Evolutionary conservation across 2,797 vertebrate genomes (phyloP), one percentile per base, ranked within the genome.

Genomic region (Falco naumanni): DNA sequence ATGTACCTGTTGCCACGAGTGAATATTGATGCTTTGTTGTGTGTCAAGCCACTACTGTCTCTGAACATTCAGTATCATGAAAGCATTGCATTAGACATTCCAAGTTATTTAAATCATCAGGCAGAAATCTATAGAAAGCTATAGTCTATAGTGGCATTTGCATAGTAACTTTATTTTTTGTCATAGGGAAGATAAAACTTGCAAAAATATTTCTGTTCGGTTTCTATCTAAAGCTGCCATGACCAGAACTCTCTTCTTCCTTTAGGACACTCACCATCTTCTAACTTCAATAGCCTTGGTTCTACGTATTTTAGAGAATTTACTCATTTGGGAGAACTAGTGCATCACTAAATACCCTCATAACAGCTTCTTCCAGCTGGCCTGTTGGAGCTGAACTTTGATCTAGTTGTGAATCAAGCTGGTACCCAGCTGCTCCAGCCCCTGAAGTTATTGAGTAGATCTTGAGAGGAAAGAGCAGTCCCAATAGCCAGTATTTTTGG

Each of bases 21-120:
- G 65, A 34, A 13, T n/a, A 34, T 26, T 15, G 21, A 11, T 0
- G 0, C 33, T 81, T 11, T 48, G 64, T 8, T 75, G 13, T 70
- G 16, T 53, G 21, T 63, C 0, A 0, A 56, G n/a, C 33, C n/a
- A 20, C 69, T 75, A 1, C 31, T 2, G 3, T 59, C 57, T 68
- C 69, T 78, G 65, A 48, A 80, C 22, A 16, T 34, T 66, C 21
- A 56, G 4, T 64, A 4, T 56, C 37, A 59, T 79, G 39, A 65
- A 90, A 75, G 15, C 61, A 16, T n/a, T 87, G 81, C 45, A 63
- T 54, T 63, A 37, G 16, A 37, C 18, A 70, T 65, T 48, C 34
- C 24, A 12, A 72, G 31, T 64, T 57, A 28, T 9, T 90, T 75
- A 39, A 53, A 56, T 66, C 9, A 56, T 48, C 22, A 71, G 61